Evolutionary conservation across 2,888 invertebrate species (phyloP).

Genomic region (Liodrosophila aerea): DNA sequence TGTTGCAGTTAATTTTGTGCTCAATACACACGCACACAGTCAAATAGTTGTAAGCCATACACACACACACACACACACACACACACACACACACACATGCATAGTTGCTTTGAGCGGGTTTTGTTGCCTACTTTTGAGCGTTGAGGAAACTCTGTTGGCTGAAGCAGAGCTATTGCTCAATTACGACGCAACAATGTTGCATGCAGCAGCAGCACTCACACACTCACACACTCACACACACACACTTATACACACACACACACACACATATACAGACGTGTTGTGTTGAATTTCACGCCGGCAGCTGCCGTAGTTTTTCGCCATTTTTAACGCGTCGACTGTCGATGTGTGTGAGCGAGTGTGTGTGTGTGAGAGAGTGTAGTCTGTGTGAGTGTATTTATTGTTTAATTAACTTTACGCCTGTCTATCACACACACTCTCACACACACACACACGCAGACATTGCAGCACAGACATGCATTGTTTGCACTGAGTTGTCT

Average conservation of each 20-base stretch:
- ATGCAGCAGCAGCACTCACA: background rate
- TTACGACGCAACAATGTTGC: conserved; percentile 56
- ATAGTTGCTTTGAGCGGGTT: background rate
- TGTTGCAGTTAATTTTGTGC: too few relatives aligned
- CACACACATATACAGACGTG: conserved; percentile 39
- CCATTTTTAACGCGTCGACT: conserved; percentile 68
- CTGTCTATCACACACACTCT: conserved; percentile 70
- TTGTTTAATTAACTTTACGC: conserved; percentile 76
- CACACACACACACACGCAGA: conserved; percentile 24
- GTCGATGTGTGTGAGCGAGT: conserved; percentile 3
- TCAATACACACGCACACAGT: too few relatives aligned
- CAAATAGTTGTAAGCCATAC: background rate
- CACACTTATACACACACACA: conserved; percentile 18
- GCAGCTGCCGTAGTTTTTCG: conserved; percentile 73
- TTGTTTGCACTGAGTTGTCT: conserved; percentile 52
- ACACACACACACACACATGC: background rate
- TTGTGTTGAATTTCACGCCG: conserved; percentile 77
- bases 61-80: background rate
- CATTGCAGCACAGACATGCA: conserved; percentile 30
- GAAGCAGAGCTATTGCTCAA: conserved; percentile 69
- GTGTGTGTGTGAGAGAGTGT: conserved; percentile 1
- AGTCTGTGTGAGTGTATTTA: conserved; percentile 40
- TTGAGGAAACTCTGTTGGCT: conserved; percentile 43
- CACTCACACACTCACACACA: conserved; percentile 21
- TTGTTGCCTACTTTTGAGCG: conserved; percentile 71